Conservation (phyloP, 2,797 vertebrate species). For the Delichon dasypus region DNA sequence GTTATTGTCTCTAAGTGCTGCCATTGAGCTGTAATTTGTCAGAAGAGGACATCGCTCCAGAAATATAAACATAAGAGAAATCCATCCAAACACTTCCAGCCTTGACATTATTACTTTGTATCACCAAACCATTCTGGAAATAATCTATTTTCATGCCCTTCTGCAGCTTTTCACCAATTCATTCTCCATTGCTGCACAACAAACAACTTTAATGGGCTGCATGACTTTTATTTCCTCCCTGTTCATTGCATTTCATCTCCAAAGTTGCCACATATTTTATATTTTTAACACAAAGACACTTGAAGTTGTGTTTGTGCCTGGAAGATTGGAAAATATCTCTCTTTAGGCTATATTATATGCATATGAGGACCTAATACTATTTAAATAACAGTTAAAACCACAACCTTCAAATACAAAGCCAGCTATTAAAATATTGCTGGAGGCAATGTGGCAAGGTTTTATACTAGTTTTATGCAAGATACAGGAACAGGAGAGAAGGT, state of each 20-base stretch:
- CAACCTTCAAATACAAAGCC: constrained; percentile 69
- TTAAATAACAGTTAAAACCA: constrained; percentile 71
- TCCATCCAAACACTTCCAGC: not conserved
- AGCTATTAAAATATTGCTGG: constrained; percentile 70
- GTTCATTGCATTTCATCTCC: not conserved
- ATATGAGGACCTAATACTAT: constrained; percentile 67
- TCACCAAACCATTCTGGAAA: constrained; percentile 23
- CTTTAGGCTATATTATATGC: constrained; percentile 53
- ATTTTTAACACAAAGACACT: constrained; percentile 7
- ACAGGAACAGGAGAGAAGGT: constrained; percentile 23
- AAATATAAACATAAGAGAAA: constrained; percentile 30
- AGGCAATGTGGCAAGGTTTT: constrained; percentile 65
- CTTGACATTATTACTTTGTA: not conserved
- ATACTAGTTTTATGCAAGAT: constrained; percentile 50
- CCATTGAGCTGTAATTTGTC: not conserved
- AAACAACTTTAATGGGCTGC: constrained; percentile 38
- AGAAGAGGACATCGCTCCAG: not conserved
- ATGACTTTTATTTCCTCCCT: constrained; percentile 47
- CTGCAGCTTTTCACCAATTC: not conserved
- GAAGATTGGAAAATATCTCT: constrained; percentile 16
- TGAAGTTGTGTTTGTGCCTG: constrained; percentile 36
- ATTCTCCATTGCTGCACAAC: constrained; percentile 10
- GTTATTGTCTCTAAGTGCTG: not conserved
- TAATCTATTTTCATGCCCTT: constrained; percentile 39
- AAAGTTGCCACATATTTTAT: constrained; percentile 38